Evolutionary conservation across 2,888 invertebrate species (phyloP), one percentile per base, ranked within the genome.

Genomic region (Polymixis lichenea): DNA sequence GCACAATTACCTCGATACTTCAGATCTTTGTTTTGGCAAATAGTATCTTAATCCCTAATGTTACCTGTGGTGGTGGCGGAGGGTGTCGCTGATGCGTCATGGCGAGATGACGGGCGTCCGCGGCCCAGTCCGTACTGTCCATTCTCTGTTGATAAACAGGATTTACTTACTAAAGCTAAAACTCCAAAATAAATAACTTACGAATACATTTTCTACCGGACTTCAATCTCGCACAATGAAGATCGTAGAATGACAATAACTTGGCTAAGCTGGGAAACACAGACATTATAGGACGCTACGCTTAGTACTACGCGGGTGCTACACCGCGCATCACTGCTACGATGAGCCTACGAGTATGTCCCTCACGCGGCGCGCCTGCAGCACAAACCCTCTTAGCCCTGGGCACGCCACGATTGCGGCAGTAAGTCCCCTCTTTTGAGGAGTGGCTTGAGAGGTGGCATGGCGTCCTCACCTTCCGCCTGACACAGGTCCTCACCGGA

Each of bases 81-180:
- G 75, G 84, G 64, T 85, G 86, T n/a, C 86, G 86, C 49, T 84
- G 86, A 67, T 89, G 89, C 78, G 88, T 75, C 82, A 89, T 80
- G 84, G 97, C 97, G 7, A 97, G 83, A 61, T 75, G 97, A 66
- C 80, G 97, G 96, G 77, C 96, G 95, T n/a, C 97, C 97, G 81
- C 69, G 88, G 97, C 96, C 93, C 96, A 94, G 89, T 97, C 97
- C n/a, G 97, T 97, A 87, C 97, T 97, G 87, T 97, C 97, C 97
- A 84, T 98, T 97, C 89, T 98, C 98, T 67, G 95, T 91, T 55
- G 97, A 97, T 32, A 2, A 74, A 55, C 11, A 56, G 4, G 19
- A 19, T 53, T 53, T 17, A 32, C 9, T 66, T 51, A 28, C 49
- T 28, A 66, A 11, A 66, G 22, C 22, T 28, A 15, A 1, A 65